Evolutionary conservation across 2,797 vertebrate species (phyloP).

Genomic region (Carduelis carduelis): DNA sequence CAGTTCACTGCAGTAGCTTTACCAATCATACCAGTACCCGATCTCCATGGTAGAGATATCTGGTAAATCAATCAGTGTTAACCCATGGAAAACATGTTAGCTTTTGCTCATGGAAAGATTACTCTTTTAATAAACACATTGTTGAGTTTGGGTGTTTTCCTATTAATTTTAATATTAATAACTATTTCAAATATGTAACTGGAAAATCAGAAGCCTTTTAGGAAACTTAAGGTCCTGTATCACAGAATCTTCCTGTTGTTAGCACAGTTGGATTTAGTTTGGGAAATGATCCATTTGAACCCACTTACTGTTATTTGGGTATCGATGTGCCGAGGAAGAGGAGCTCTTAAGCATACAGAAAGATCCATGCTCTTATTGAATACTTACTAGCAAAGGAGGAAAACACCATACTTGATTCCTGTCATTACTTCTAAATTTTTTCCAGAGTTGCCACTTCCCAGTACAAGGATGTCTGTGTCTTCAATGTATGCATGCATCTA

Average conservation of each 20-base stretch:
- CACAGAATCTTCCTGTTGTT: background rate
- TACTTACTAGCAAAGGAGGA: background rate
- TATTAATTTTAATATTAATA: background rate
- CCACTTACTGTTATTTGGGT: background rate
- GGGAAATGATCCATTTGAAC: background rate
- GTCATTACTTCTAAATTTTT: background rate
- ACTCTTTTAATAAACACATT: background rate
- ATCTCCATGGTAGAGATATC: background rate
- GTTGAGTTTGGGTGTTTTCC: accelerated
- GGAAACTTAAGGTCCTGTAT: background rate
- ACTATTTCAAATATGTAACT: background rate
- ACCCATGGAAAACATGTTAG: background rate
- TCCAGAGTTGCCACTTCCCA: background rate
- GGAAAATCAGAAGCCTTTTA: background rate
- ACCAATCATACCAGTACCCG: background rate
- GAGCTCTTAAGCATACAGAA: background rate
- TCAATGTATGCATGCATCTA: background rate
- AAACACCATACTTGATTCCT: background rate
- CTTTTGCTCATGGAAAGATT: background rate
- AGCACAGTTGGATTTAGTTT: background rate
- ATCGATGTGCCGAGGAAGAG: background rate
- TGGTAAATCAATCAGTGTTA: background rate
- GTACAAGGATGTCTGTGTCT: background rate
- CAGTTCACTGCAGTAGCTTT: background rate
- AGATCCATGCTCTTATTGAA: background rate